A percentile compares a stretch with the other conserved stretches of the same genome.
phyloP scores from a whole-genome alignment of 2,797 vertebrate species.

The Smutsia gigantea region DNA sequence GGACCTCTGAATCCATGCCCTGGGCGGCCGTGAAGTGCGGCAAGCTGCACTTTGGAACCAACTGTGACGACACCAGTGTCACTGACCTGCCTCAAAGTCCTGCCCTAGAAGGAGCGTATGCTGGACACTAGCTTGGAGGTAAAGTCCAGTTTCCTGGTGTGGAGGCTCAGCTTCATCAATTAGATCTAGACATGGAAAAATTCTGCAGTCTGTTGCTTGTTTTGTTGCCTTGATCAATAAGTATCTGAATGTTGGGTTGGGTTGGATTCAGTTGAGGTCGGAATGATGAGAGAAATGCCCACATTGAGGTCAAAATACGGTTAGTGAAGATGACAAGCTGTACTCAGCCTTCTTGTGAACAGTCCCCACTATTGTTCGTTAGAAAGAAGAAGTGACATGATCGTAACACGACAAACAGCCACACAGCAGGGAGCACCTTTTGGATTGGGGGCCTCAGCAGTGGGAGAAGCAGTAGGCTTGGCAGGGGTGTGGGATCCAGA shows the following conservation, averaged over 20 bases:
- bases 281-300: neutral
- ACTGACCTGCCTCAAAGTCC: slow-evolving; percentile 14
- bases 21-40: slow-evolving; percentile 93
- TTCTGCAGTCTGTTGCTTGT: slow-evolving; percentile 26
- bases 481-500: fast-evolving
- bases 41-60: slow-evolving; percentile 89
- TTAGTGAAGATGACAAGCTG: neutral
- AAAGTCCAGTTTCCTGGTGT: neutral
- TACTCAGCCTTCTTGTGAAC: fast-evolving
- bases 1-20: slow-evolving; percentile 92
- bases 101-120: neutral
- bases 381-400: neutral
- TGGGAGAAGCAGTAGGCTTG: too few relatives aligned
- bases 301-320: neutral
- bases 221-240: slow-evolving; percentile 55
- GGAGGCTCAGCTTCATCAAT: slow-evolving; percentile 44
- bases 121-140: neutral
- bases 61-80: slow-evolving; percentile 81
- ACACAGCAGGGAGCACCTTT: neutral
- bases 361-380: fast-evolving
- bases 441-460: neutral
- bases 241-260: neutral
- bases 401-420: neutral
- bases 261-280: neutral
- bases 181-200: slow-evolving; percentile 68